These are phyloP conservation scores for Botrylloides violaceus DNA, from an alignment of 23 tunicate species.

Conservation along the genomic window DNA sequence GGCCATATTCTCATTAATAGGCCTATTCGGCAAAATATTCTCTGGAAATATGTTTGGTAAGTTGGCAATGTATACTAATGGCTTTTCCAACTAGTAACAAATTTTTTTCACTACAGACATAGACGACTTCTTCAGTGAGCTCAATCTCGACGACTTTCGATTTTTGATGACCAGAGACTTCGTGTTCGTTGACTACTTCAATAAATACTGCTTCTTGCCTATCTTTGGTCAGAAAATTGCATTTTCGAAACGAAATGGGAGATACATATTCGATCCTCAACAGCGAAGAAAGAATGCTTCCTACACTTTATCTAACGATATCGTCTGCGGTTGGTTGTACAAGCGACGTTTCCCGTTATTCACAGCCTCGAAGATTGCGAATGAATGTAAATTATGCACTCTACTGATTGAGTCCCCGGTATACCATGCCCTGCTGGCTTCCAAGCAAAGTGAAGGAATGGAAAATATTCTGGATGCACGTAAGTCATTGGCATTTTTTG, in stretches of 20 bases:
- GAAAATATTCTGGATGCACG: neutral
- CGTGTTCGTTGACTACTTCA: constrained; percentile 70
- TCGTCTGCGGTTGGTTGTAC: constrained; percentile 44
- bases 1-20: too few relatives aligned
- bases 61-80: neutral
- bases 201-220: constrained; percentile 87
- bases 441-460: neutral
- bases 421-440: neutral
- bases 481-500: neutral
- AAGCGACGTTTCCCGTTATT: constrained; percentile 25
- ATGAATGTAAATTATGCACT: constrained; percentile 23
- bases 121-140: neutral
- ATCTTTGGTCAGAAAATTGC: constrained; percentile 79
- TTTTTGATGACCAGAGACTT: constrained; percentile 22
- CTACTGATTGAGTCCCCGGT: neutral
- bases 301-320: constrained; percentile 21
- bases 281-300: constrained; percentile 8
- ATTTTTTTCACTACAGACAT: neutral
- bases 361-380: neutral
- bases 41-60: neutral
- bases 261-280: constrained; percentile 66
- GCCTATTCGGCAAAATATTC: too few relatives aligned
- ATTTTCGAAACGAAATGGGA: neutral
- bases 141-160: constrained; percentile 11
- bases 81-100: neutral